Conservation (phyloP, 2,113 vertebrate genomes). For the Nycticryphes semicollaris region DNA sequence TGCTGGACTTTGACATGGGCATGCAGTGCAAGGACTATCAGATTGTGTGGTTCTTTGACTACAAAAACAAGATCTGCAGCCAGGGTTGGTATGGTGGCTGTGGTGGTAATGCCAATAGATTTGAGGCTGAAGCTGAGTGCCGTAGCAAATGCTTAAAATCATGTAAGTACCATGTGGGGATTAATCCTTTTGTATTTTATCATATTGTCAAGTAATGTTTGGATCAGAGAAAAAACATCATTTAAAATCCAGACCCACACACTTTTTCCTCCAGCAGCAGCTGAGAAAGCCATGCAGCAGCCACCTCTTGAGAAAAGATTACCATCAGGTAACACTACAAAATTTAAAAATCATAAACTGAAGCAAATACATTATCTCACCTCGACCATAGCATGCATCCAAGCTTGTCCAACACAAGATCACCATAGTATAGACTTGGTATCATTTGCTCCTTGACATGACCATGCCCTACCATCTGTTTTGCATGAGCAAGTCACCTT, state of each 20-base stretch:
- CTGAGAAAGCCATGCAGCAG: slow-evolving; percentile 53
- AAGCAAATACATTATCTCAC: neutral
- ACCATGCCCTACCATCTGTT: neutral
- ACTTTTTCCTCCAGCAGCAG: slow-evolving; percentile 58
- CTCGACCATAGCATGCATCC: neutral
- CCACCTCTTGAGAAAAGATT: slow-evolving; percentile 42
- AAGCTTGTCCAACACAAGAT: neutral
- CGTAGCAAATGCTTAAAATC: slow-evolving; percentile 76
- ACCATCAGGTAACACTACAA: slow-evolving; percentile 3
- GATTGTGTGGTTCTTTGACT: slow-evolving; percentile 89
- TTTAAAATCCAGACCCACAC: neutral
- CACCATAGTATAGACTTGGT: neutral
- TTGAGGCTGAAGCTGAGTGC: slow-evolving; percentile 83
- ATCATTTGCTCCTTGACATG: neutral
- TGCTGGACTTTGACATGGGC: slow-evolving; percentile 85
- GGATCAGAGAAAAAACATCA: neutral
- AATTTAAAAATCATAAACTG: neutral
- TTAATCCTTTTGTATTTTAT: neutral
- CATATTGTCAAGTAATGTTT: neutral
- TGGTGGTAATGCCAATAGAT: slow-evolving; percentile 85
- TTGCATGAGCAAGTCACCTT: neutral
- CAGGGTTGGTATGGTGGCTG: slow-evolving; percentile 88
- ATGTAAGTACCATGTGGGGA: slow-evolving; percentile 73
- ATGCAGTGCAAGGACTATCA: slow-evolving; percentile 84
- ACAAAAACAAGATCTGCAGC: slow-evolving; percentile 83